Percentiles rank a stretch among this genome's conserved stretches.
Conservation (phyloP, 2,888 invertebrate species). For the Leptinotarsa juncta region DNA sequence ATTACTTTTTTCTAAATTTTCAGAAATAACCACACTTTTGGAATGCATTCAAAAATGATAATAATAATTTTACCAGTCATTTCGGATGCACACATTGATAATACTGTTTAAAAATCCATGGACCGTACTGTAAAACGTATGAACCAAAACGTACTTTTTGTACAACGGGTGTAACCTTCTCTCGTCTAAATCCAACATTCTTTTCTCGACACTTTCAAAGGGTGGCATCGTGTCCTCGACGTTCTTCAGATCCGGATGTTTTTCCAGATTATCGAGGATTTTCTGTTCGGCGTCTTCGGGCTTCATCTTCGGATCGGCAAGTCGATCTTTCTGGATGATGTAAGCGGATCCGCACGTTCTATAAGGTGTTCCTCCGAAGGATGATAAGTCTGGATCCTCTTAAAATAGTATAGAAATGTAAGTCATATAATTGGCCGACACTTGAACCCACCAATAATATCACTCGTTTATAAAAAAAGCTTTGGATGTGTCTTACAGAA, state of each 20-base stretch:
- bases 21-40: too few species aligned
- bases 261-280: conserved; percentile 55
- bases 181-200: conserved; percentile 58
- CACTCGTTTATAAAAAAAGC: too few species aligned
- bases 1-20: too few species aligned
- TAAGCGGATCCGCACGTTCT: conserved; percentile 60
- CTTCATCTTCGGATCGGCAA: conserved; percentile 41
- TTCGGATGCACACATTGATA: too few species aligned
- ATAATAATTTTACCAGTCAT: too few species aligned
- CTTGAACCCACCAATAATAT: too few species aligned
- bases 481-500: too few species aligned
- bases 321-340: conserved; percentile 56
- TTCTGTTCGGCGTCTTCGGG: conserved; percentile 52
- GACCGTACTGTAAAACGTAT: neutral
- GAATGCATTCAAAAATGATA: too few species aligned
- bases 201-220: conserved; percentile 55
- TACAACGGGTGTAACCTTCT: conserved; percentile 60
- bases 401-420: neutral
- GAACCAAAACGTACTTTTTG: conserved; percentile 45
- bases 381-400: conserved; percentile 53
- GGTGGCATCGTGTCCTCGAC: conserved; percentile 58
- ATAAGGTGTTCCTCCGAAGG: conserved; percentile 55
- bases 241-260: conserved; percentile 55
- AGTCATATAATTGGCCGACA: neutral
- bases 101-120: too few species aligned